Evolutionary conservation across 1,140 invertebrate species (phyloP).

Genomic region (Lasioglossum baleicum): DNA sequence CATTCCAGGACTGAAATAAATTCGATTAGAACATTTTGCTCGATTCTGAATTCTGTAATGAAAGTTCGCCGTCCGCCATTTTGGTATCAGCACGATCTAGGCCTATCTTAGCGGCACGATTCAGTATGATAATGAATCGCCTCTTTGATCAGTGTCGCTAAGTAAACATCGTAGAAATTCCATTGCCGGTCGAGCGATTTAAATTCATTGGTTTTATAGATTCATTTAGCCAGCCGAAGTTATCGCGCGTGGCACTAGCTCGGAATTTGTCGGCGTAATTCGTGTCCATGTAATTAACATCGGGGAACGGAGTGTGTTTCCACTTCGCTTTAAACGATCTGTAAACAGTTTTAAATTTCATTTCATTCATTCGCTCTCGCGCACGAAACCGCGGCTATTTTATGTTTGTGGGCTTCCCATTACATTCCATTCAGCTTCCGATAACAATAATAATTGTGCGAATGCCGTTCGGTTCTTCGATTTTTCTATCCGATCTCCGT

Average conservation of each 20-base stretch:
- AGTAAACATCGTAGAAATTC: neutral
- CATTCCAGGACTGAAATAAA: too few relatives aligned
- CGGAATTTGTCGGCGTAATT: slow-evolving; percentile 1
- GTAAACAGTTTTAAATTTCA: slow-evolving; percentile 22
- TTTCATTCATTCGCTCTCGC: neutral
- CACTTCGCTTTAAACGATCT: slow-evolving; percentile 7
- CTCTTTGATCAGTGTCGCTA: neutral
- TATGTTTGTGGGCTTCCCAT: too few relatives aligned
- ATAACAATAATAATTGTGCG: too few relatives aligned
- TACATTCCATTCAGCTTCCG: too few relatives aligned
- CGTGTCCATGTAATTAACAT: slow-evolving; percentile 23
- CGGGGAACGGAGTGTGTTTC: slow-evolving; percentile 4
- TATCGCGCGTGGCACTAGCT: neutral
- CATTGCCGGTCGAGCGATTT: neutral
- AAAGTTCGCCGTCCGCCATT: too few relatives aligned
- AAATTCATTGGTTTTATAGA: slow-evolving; percentile 33
- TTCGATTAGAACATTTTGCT: too few relatives aligned
- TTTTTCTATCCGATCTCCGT: too few relatives aligned
- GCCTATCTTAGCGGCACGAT: neutral
- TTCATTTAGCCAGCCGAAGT: neutral
- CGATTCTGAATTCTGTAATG: too few relatives aligned
- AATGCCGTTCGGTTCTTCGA: too few relatives aligned
- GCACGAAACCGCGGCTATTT: neutral
- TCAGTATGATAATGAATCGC: neutral
- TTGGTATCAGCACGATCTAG: neutral